phyloP scores from a whole-genome alignment of 2,888 invertebrate genomes.

The Drosophila tanythrix region DNA sequence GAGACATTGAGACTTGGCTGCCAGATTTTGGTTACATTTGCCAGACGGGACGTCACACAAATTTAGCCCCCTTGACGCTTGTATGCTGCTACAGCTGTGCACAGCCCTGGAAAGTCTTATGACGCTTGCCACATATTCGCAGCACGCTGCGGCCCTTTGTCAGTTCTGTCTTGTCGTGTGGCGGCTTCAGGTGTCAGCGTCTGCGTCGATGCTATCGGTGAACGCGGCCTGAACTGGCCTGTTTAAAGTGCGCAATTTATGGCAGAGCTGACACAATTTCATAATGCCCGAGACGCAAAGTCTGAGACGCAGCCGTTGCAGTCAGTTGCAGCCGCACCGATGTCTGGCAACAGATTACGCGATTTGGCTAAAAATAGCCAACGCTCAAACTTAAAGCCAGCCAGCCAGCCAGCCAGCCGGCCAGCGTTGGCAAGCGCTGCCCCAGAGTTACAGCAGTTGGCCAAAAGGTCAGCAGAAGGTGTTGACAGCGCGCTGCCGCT shows the following conservation, averaged over 20 bases:
- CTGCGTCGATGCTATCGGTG: slow-evolving; percentile 46
- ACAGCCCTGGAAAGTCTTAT: slow-evolving; percentile 12
- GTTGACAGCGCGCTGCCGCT: slow-evolving; percentile 47
- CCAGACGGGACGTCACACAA: slow-evolving; percentile 29
- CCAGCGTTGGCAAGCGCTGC: background rate
- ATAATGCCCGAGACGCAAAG: slow-evolving; percentile 64
- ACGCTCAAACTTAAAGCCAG: background rate
- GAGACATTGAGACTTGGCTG: slow-evolving; percentile 47
- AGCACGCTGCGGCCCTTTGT: slow-evolving; percentile 49
- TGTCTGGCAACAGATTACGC: slow-evolving; percentile 60
- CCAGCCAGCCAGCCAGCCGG: background rate
- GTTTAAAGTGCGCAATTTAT: slow-evolving; percentile 75
- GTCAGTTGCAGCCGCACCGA: slow-evolving; percentile 18
- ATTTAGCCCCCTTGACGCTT: background rate
- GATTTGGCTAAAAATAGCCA: slow-evolving; percentile 56
- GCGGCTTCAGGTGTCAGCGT: slow-evolving; percentile 54
- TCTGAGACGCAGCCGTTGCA: slow-evolving; percentile 24
- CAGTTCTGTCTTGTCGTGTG: slow-evolving; percentile 31
- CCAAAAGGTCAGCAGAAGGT: slow-evolving; percentile 52
- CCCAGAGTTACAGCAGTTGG: background rate
- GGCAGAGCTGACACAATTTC: slow-evolving; percentile 76
- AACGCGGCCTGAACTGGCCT: slow-evolving; percentile 36
- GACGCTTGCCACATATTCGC: slow-evolving; percentile 43
- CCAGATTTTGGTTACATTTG: slow-evolving; percentile 57
- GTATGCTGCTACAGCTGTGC: background rate